Evolutionary conservation across 2,888 invertebrate genomes (phyloP).

Genomic region (Tetrapedia diversipes): DNA sequence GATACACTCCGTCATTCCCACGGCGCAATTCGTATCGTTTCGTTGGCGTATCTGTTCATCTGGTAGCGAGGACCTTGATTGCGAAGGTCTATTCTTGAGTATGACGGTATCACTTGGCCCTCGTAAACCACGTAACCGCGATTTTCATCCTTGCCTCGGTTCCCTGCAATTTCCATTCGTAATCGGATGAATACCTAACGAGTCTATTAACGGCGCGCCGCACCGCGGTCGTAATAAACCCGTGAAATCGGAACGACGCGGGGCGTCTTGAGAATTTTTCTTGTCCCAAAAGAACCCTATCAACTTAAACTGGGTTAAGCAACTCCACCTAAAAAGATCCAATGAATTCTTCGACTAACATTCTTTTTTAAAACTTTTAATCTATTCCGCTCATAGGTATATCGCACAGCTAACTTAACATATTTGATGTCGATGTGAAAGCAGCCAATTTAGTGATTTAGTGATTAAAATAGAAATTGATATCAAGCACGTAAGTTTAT

Average conservation of each 20-base stretch:
- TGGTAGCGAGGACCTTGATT: slow-evolving; percentile 31
- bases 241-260: background rate
- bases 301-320: too few relatives aligned
- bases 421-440: too few relatives aligned
- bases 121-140: slow-evolving; percentile 33
- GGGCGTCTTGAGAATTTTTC: slow-evolving; percentile 2
- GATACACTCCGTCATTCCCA: background rate
- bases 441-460: too few relatives aligned
- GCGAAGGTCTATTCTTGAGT: slow-evolving; percentile 31
- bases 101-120: slow-evolving; percentile 33
- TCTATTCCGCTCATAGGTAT: too few relatives aligned
- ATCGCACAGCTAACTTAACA: too few relatives aligned
- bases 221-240: slow-evolving; percentile 6
- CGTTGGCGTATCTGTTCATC: slow-evolving; percentile 19
- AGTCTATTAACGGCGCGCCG: slow-evolving; percentile 25
- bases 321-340: too few relatives aligned
- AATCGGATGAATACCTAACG: slow-evolving; percentile 43
- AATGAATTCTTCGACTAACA: too few relatives aligned
- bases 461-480: too few relatives aligned
- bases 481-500: too few relatives aligned
- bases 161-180: slow-evolving; percentile 33
- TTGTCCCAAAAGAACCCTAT: background rate
- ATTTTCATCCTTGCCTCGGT: slow-evolving; percentile 39
- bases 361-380: too few relatives aligned
- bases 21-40: slow-evolving; percentile 35